Evolutionary conservation across 2,888 invertebrate species (phyloP), one percentile per base, ranked within the genome.

Genomic region (Microctonus brassicae): DNA sequence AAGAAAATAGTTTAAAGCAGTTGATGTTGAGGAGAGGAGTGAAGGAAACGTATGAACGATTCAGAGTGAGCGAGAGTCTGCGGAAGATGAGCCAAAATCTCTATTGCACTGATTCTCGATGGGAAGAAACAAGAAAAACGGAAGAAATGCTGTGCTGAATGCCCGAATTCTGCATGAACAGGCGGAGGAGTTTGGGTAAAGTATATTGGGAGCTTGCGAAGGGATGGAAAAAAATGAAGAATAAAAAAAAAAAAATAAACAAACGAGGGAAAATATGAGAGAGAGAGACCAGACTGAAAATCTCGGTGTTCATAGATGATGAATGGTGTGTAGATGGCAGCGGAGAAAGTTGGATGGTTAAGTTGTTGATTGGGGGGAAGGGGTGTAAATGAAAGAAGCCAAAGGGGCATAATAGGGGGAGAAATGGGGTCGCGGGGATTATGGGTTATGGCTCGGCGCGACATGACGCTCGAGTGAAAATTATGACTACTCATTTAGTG

Each of bases 401-500:
- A 47, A 17, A 47, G 17, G 17, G 17, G 47, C 17, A 47, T 60
- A 34, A 61, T 29, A 36, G 52, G 61, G 62, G 55, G 42, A 57
- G n/a, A n/a, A 33, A 58, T 42, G 70, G 69, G 62, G 61, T 64
- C 66, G 70, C 63, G 69, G 73, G 76, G 79, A 82, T 82, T 81
- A 79, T 78, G 76, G 80, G 79, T 79, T 77, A 78, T 74, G 78
- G 76, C 71, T 66, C 71, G 77, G 76, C 77, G 78, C 79, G 81
- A 80, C 83, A 76, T 74, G 81, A 81, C 80, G 78, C 74, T 76
- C 73, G 74, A 74, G 80, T 79, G 80, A 82, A 80, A 86, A 85
- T 85, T 84, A 86, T 82, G 83, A 82, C 82, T 83, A 77, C 81
- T 84, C 84, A 82, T 86, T 83, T 83, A 80, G 75, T 76, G 63